phyloP scores from a whole-genome alignment of 2,113 vertebrate genomes.

The Microcebus jonahi region DNA sequence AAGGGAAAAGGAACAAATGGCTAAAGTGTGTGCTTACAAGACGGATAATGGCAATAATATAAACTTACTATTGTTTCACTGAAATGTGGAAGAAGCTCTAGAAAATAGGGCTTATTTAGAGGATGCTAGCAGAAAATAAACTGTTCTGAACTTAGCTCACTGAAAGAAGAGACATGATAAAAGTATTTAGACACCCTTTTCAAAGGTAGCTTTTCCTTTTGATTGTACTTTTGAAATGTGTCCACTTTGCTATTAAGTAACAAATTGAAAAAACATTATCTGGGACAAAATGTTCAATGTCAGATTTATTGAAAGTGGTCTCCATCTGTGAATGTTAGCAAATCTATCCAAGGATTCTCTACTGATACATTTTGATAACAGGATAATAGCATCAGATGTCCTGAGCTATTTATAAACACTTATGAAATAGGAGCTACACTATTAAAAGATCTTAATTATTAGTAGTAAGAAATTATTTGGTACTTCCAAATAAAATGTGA shows the following conservation, averaged over 20 bases:
- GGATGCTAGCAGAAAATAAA: background rate
- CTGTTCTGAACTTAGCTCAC: background rate
- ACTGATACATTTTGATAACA: conserved; percentile 7
- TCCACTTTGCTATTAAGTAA: conserved; percentile 52
- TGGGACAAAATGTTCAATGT: conserved; percentile 47
- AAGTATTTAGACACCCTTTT: background rate
- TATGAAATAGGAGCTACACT: background rate
- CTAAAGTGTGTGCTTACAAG: background rate
- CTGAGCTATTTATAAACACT: background rate
- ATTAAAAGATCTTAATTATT: background rate
- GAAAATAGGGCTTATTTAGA: conserved; percentile 6
- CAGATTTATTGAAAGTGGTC: conserved; percentile 52
- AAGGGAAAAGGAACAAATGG: background rate
- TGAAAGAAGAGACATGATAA: background rate
- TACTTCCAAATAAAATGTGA: background rate
- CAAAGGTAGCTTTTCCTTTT: conserved; percentile 19
- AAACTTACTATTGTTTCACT: background rate
- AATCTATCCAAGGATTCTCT: conserved; percentile 44
- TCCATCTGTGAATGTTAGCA: conserved; percentile 57
- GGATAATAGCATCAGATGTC: conserved; percentile 47
- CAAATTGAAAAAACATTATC: conserved; percentile 47
- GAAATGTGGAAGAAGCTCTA: background rate
- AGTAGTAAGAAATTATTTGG: background rate
- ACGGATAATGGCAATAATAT: background rate
- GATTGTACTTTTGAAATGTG: conserved; percentile 42